A percentile compares a stretch with the other conserved stretches of the same genome.
Evolutionary conservation across 2,113 vertebrate species (phyloP).

Genomic region (Scatophagus argus): DNA sequence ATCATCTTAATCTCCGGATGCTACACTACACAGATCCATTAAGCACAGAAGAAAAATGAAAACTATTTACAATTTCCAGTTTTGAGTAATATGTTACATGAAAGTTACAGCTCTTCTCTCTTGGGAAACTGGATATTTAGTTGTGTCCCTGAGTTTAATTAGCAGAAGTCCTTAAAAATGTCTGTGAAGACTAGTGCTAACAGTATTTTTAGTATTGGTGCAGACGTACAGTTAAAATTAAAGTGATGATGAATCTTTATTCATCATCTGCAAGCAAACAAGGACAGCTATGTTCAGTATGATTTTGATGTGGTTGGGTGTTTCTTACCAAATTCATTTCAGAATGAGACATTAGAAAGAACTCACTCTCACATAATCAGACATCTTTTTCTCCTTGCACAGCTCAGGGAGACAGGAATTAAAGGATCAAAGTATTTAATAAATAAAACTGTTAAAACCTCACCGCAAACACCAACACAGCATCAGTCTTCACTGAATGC

Average conservation of each 20-base stretch:
- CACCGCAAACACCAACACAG: constrained; percentile 44
- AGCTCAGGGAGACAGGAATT: constrained; percentile 26
- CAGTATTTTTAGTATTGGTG: background rate
- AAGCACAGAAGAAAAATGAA: background rate
- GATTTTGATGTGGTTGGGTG: background rate
- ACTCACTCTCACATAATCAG: background rate
- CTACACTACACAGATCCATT: background rate
- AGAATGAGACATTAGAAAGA: background rate
- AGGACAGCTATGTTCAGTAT: background rate
- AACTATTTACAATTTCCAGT: background rate
- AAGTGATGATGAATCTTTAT: background rate
- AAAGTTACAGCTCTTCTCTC: background rate
- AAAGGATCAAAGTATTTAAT: constrained; percentile 49
- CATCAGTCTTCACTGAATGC: constrained; percentile 47
- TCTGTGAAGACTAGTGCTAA: background rate
- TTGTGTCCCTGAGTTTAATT: background rate
- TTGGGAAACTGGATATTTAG: background rate
- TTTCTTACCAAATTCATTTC: background rate
- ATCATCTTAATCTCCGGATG: too few species aligned
- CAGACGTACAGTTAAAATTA: too few species aligned
- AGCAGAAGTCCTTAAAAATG: background rate
- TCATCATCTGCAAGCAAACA: background rate
- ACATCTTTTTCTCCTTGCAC: constrained; percentile 11
- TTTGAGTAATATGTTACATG: background rate
- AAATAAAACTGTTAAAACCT: constrained; percentile 55